These are phyloP conservation scores for Hirtodrosophila duncani DNA, from an alignment of 2,888 invertebrate species.

Conservation along the genomic window DNA sequence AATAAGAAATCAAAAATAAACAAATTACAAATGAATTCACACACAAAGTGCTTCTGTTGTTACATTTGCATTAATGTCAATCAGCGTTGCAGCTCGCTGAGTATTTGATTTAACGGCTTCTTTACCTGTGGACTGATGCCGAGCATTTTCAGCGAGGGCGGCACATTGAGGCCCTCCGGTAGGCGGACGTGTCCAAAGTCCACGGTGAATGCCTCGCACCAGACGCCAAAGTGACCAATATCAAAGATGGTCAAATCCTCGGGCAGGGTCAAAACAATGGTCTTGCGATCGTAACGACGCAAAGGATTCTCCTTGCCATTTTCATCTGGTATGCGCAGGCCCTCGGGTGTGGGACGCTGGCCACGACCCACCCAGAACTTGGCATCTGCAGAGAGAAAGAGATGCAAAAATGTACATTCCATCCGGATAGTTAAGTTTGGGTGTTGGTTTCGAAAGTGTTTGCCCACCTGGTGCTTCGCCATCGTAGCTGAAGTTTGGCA, in stretches of 20 bases:
- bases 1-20: conserved; percentile 27
- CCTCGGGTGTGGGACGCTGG: conserved; percentile 88
- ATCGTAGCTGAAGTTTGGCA: conserved; percentile 94
- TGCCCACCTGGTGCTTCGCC: conserved; percentile 92
- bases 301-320: conserved; percentile 91
- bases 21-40: conserved; percentile 28
- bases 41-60: conserved; percentile 16
- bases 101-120: conserved; percentile 70
- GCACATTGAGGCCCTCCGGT: conserved; percentile 87
- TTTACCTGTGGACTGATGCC: conserved; percentile 96
- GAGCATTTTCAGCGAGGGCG: conserved; percentile 94
- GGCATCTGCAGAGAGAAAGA: conserved; percentile 83
- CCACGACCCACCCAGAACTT: conserved; percentile 96
- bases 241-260: conserved; percentile 94
- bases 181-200: conserved; percentile 93
- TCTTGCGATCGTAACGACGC: conserved; percentile 89
- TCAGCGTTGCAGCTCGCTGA: conserved; percentile 71
- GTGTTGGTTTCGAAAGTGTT: not conserved
- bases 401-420: conserved; percentile 1
- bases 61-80: conserved; percentile 17
- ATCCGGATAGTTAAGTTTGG: not conserved
- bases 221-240: conserved; percentile 94
- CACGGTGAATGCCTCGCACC: conserved; percentile 95
- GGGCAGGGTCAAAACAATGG: conserved; percentile 92
- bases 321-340: conserved; percentile 92